Conservation (phyloP, 2,113 vertebrate species). For the Nannospalax galili region DNA sequence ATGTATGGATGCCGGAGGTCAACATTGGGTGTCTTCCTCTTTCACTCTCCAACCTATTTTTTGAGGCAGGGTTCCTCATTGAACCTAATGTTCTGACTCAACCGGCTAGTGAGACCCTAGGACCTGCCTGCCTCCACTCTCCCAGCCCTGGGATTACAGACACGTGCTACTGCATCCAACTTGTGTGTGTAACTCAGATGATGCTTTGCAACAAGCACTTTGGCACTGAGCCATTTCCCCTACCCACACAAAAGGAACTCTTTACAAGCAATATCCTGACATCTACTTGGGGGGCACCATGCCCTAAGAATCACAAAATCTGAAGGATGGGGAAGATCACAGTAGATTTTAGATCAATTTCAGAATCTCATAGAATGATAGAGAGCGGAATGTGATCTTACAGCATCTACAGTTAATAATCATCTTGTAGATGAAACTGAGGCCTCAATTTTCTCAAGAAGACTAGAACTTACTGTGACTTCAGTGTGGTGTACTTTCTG, state of each 20-base stretch:
- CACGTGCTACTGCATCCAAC: neutral
- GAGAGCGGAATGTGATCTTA: neutral
- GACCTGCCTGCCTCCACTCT: neutral
- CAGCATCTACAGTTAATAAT: neutral
- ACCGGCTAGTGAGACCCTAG: neutral
- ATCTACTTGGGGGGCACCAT: neutral
- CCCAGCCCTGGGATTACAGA: neutral
- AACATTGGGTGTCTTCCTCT: neutral
- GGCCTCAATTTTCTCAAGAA: neutral
- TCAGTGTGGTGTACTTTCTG: neutral
- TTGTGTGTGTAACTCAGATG: neutral
- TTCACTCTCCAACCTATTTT: neutral
- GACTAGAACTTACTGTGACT: neutral
- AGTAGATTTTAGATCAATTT: neutral
- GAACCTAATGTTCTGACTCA: neutral
- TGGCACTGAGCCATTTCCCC: neutral
- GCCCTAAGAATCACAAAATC: neutral
- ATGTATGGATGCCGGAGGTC: neutral
- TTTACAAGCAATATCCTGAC: neutral
- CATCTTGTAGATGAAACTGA: slow-evolving; percentile 20
- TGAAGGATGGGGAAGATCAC: neutral
- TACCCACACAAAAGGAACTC: neutral
- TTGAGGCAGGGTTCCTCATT: neutral
- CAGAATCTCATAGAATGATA: neutral
- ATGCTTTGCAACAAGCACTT: too few relatives aligned